Base-by-base conservation (phyloP, 1,140 invertebrate species). In the Drosophila bipectinata region DNA sequence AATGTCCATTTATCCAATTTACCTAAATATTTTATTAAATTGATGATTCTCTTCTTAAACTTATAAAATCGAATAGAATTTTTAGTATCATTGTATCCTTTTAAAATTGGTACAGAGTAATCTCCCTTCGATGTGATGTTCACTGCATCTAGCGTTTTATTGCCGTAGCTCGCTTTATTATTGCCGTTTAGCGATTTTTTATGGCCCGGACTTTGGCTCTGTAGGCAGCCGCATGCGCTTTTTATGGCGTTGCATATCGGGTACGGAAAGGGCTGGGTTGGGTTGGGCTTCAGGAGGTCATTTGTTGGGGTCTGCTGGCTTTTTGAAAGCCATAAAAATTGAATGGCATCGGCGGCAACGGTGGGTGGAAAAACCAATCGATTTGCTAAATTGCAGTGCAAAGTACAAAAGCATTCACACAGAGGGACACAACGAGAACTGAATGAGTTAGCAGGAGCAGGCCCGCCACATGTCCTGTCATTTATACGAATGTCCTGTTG, bases 341-440 rank as follows among this genome's bases (percentile, higher is more conserved):
- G 82, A 85, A 85, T 82, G 82, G 73, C 64, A 60, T 53, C 21
- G 49, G 63, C 28, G 37, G 39, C 8, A 14, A 8, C n/a, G 26
- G 37, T 34, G 62, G 41, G 6, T n/a, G 34, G 82, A 53, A 63
- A 76, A 74, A 88, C 83, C 81, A 88, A 88, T 88, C 83, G 83
- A 88, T 88, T 88, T 88, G 83, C 85, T 83, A 83, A 88, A 88
- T 83, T 88, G 79, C 83, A 87, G 79, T 79, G 83, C 54, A 64
- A 88, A 88, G 79, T 83, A 79, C 72, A 82, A 77, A 57, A 58
- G 61, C 49, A 60, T 58, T 55, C 47, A 58, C 59, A 66, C 62
- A 56, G 21, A 66, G 49, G 57, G 12, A 57, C 21, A 12, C 39
- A 58, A 18, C 59, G 51, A 53, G 44, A 18, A 37, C 14, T 47